Conservation (phyloP, 2,888 invertebrate genomes). For the Ichneumon xanthorius region DNA sequence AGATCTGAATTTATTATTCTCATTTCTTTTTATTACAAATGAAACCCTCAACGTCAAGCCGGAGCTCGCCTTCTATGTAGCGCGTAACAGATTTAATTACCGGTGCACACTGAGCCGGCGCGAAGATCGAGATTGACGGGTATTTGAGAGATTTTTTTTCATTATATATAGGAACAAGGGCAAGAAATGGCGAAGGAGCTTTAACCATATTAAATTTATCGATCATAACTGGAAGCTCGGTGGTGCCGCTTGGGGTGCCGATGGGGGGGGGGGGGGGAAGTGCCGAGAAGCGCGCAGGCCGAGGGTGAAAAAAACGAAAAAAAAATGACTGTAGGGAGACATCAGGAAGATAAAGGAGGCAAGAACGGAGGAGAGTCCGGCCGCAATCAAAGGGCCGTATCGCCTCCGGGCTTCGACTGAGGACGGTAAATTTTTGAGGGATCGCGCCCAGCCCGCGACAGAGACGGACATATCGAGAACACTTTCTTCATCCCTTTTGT, state of each 20-base stretch:
- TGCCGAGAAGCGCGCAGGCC: constrained; percentile 33
- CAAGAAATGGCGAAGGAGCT: constrained; percentile 44
- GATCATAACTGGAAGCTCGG: constrained; percentile 75
- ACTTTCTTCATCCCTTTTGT: constrained; percentile 51
- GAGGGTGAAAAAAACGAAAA: constrained; percentile 55
- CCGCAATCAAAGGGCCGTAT: constrained; percentile 73
- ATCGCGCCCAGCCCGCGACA: constrained; percentile 53
- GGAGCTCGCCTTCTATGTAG: not conserved
- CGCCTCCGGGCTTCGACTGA: constrained; percentile 63
- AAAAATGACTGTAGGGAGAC: constrained; percentile 36
- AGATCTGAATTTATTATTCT: constrained; percentile 38
- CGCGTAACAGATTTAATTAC: constrained; percentile 2
- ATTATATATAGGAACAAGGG: constrained; percentile 36
- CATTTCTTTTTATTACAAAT: not conserved
- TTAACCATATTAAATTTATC: constrained; percentile 78
- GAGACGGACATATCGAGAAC: not conserved
- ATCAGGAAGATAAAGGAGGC: constrained; percentile 62
- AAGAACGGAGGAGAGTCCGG: constrained; percentile 68
- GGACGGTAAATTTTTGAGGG: constrained; percentile 73
- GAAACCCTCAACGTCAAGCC: not conserved
- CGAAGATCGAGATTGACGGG: not conserved
- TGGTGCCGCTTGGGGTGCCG: constrained; percentile 51
- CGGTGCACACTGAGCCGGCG: constrained; percentile 1
- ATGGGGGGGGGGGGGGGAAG: constrained; percentile 13
- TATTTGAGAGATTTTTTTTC: constrained; percentile 34